Conservation (phyloP, 2,888 invertebrate genomes). For the Cryptosula pallasiana region DNA sequence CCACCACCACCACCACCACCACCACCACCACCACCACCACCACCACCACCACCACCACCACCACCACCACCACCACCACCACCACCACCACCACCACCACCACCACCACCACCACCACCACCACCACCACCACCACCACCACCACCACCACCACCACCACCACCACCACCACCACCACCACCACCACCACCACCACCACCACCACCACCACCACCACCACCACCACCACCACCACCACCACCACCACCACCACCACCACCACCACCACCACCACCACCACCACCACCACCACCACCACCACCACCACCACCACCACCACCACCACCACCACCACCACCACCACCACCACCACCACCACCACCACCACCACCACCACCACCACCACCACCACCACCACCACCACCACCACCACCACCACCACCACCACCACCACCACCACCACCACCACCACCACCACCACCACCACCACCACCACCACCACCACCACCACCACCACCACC, state of each 20-base stretch:
- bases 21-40: slow-evolving; percentile 23
- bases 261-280: slow-evolving; percentile 23
- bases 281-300: slow-evolving; percentile 23
- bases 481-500: slow-evolving; percentile 23
- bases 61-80: slow-evolving; percentile 23
- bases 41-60: slow-evolving; percentile 23
- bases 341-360: slow-evolving; percentile 23
- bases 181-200: slow-evolving; percentile 23
- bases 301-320: slow-evolving; percentile 23
- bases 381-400: slow-evolving; percentile 23
- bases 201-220: slow-evolving; percentile 23
- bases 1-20: slow-evolving; percentile 23
- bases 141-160: slow-evolving; percentile 23
- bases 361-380: slow-evolving; percentile 23
- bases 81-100: slow-evolving; percentile 23
- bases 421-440: slow-evolving; percentile 23
- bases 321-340: slow-evolving; percentile 23
- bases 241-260: slow-evolving; percentile 23
- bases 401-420: slow-evolving; percentile 23
- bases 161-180: slow-evolving; percentile 23
- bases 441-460: slow-evolving; percentile 23
- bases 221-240: slow-evolving; percentile 23
- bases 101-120: slow-evolving; percentile 23
- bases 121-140: slow-evolving; percentile 17
- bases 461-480: slow-evolving; percentile 23